Base-by-base conservation (phyloP, 1,140 invertebrate species). In the Neodiprion virginianus region DNA sequence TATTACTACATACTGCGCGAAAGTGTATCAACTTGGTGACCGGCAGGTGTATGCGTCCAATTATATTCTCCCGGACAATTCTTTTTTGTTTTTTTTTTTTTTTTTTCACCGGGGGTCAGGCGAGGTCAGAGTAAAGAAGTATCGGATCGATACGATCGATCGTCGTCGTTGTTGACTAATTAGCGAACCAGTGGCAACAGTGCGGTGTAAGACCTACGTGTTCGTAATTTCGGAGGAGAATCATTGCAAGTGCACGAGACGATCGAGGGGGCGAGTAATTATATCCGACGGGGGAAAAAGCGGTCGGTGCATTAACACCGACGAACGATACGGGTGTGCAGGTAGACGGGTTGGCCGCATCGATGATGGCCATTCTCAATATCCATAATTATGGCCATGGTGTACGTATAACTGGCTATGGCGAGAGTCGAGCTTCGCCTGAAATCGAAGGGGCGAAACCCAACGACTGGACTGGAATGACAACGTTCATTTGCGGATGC, bases 351-450 rank as follows among this genome's bases (percentile, higher is more conserved):
- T 5, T 1, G 28, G 7, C 53, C 5, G 74, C 79, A 79, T 83
- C 83, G 84, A 82, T 80, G 82, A 85, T 83, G 79, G 80, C 79
- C 81, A 83, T 82, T 83, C 82, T 84, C 83, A 79, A 84, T 85
- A 83, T 84, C 82, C 82, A 83, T 83, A 84, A 84, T 85, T 84
- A 84, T 84, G 80, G 81, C 23, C 23, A 69, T 82, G 79, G 73
- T 23, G 73, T 28, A 28, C 28, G 5, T 28, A 28, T 28, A 28
- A 28, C 28, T 28, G 28, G 28, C 28, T 40, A 40, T 40, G 28
- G 28, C 5, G 28, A 40, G 28, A 40, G 28, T 40, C 5, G 28
- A 40, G 28, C 28, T 40, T 40, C 28, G 5, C 28, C 28, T 40
- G 28, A 40, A 40, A 40, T 40, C 28, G 28, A 5, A 40, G 28